phyloP scores from a whole-genome alignment of 2,113 vertebrate species.

The Trochalopteron elliotii region DNA sequence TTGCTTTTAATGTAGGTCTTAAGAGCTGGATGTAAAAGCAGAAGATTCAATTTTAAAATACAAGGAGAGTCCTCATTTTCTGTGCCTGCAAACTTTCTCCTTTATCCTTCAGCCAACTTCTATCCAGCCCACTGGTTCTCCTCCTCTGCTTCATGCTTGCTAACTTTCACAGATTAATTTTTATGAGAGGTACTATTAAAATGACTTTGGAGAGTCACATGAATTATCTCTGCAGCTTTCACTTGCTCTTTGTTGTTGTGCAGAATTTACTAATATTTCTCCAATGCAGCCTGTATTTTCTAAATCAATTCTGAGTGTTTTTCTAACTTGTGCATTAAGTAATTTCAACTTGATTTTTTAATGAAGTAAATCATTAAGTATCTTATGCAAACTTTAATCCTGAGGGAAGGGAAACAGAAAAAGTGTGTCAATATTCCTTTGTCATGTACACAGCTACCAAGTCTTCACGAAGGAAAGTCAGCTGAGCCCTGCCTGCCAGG shows the following conservation, averaged over 20 bases:
- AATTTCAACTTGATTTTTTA: background rate
- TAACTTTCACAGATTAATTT: slow-evolving; percentile 49
- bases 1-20: background rate
- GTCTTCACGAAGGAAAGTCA: background rate
- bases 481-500: background rate
- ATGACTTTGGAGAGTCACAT: slow-evolving; percentile 21
- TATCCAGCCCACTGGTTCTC: slow-evolving; percentile 52
- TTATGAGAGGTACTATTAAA: slow-evolving; percentile 37
- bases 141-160: slow-evolving; percentile 43
- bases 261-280: background rate
- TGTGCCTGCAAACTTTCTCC: slow-evolving; percentile 41
- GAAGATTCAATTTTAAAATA: slow-evolving; percentile 3
- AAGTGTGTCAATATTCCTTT: background rate
- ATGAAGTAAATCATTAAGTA: background rate
- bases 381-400: background rate
- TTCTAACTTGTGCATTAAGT: background rate
- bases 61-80: slow-evolving; percentile 11
- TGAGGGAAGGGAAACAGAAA: background rate
- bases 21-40: background rate
- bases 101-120: slow-evolving; percentile 37
- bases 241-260: background rate
- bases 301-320: background rate
- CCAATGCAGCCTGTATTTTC: background rate
- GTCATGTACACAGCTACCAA: background rate
- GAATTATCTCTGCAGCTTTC: slow-evolving; percentile 25